Base-by-base conservation (phyloP, 1,140 invertebrate genomes). In the Eriocheir sinensis region DNA sequence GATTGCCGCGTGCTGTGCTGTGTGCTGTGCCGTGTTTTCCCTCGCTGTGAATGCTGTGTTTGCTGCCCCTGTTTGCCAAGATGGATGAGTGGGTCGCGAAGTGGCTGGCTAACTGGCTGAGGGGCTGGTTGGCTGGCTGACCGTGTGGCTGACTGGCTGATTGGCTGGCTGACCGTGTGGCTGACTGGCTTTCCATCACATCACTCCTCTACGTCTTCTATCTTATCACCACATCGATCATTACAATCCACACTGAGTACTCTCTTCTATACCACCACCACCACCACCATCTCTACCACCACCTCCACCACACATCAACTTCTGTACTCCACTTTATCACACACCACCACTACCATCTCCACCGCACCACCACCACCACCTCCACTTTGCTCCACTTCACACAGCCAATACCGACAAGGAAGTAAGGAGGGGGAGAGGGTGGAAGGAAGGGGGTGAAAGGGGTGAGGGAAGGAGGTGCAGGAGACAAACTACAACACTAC, bases 401-500 rank as follows among this genome's bases (percentile, higher is more conserved):
- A n/a, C n/a, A n/a, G n/a, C n/a, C n/a, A n/a, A n/a, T n/a, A n/a
- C 60, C 27, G 60, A 72, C 60, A 72, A 72, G 60, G 60, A n/a
- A n/a, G n/a, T n/a, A n/a, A n/a, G n/a, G n/a, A n/a, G n/a, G n/a
- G n/a, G n/a, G n/a, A n/a, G n/a, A n/a, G n/a, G n/a, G n/a, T n/a
- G n/a, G n/a, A n/a, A n/a, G n/a, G n/a, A n/a, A n/a, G n/a, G n/a
- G n/a, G n/a, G n/a, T n/a, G n/a, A n/a, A n/a, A n/a, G n/a, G n/a
- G n/a, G n/a, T n/a, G n/a, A n/a, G n/a, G n/a, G n/a, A n/a, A n/a
- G n/a, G 27, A 72, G 21, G 60, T n/a, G 27, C 27, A 4, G 6
- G 60, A 72, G 60, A 72, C 60, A 72, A 72, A 72, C 60, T 21
- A 72, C 60, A n/a, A 72, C 60, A 72, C 60, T 72, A 72, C 21